phyloP scores from a whole-genome alignment of 2,888 invertebrate genomes.

The Luperina testacea region DNA sequence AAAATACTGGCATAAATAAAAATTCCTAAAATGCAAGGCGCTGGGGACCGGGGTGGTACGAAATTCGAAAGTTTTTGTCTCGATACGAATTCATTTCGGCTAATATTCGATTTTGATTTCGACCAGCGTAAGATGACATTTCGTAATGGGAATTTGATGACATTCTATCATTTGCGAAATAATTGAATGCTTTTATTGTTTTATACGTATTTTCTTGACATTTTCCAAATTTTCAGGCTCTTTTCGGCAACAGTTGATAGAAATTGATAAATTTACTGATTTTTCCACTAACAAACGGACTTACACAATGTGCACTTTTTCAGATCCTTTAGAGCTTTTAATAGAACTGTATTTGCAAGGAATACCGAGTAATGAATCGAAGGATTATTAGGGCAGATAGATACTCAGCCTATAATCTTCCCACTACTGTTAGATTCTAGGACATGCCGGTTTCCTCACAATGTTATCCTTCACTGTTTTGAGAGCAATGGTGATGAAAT shows the following conservation, averaged over 20 bases:
- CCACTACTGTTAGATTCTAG: too few relatives aligned
- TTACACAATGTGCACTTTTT: not conserved
- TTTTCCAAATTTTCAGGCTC: not conserved
- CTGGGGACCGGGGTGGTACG: constrained; percentile 73
- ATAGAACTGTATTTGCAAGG: too few relatives aligned
- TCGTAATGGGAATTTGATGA: constrained; percentile 22
- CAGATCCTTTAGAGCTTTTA: not conserved
- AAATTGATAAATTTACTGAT: not conserved
- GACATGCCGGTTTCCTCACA: too few relatives aligned
- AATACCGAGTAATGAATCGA: too few relatives aligned
- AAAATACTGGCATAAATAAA: constrained; percentile 81
- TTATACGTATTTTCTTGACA: not conserved
- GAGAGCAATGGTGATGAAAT: too few relatives aligned
- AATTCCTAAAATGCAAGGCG: constrained; percentile 77
- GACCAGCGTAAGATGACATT: constrained; percentile 61
- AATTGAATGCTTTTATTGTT: not conserved
- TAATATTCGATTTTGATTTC: constrained; percentile 77
- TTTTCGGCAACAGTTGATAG: not conserved
- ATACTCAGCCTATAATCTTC: too few relatives aligned
- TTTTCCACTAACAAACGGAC: not conserved
- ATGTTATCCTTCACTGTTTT: too few relatives aligned
- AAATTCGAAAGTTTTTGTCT: constrained; percentile 72
- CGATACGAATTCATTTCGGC: constrained; percentile 77
- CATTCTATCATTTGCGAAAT: not conserved
- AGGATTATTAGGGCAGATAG: too few relatives aligned